Conservation (phyloP, 2,113 vertebrate species). For the Xenotilapia flavipinnis region DNA sequence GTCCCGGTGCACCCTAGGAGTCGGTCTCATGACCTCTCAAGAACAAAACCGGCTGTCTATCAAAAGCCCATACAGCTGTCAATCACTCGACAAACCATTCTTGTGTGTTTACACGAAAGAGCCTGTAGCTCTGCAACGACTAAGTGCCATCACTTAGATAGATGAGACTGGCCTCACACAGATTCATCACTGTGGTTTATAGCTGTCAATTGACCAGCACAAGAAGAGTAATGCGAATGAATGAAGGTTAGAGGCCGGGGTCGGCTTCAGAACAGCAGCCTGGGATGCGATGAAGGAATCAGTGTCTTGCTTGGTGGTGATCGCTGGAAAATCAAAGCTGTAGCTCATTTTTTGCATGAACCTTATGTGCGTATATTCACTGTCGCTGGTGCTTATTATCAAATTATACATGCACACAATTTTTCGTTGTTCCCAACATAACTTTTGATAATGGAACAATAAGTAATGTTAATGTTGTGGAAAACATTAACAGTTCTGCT, state of each 20-base stretch:
- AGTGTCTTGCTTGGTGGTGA: not conserved
- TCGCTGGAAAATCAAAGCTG: not conserved
- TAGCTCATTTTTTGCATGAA: not conserved
- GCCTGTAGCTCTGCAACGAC: not conserved
- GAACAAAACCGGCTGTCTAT: slow-evolving; percentile 64
- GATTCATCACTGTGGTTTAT: not conserved
- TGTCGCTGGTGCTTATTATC: not conserved
- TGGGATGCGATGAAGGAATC: not conserved
- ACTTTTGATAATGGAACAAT: not conserved
- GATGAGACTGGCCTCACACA: not conserved
- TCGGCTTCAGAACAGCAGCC: not conserved
- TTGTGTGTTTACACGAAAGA: not conserved
- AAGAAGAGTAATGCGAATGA: not conserved
- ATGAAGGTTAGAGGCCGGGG: not conserved
- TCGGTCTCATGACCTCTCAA: slow-evolving; percentile 3
- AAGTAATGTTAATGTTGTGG: not conserved
- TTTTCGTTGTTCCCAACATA: fast-evolving
- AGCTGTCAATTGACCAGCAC: not conserved
- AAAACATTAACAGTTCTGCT: not conserved
- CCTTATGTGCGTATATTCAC: fast-evolving
- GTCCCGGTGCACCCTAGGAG: slow-evolving; percentile 47
- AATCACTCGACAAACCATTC: slow-evolving; percentile 37
- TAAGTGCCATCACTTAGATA: not conserved
- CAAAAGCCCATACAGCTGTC: slow-evolving; percentile 60
- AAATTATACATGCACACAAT: not conserved